Evolutionary conservation across 2,888 invertebrate genomes (phyloP).

Genomic region (Yponomeuta evonymella): DNA sequence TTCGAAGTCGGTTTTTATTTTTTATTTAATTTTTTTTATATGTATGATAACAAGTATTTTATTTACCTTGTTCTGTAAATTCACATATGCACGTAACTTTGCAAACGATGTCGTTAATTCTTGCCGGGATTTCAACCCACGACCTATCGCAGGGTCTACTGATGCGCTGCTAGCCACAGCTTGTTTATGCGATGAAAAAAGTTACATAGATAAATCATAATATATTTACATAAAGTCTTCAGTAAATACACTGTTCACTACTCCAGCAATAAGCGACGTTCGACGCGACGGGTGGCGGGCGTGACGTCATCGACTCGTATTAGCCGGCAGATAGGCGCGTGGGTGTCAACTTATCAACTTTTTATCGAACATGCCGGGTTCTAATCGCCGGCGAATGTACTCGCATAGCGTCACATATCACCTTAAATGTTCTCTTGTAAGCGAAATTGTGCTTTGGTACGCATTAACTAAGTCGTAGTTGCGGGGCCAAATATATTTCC

Average conservation of each 20-base stretch:
- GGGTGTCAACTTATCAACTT: slow-evolving; percentile 13
- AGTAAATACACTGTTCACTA: neutral
- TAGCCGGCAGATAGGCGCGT: neutral
- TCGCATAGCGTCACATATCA: neutral
- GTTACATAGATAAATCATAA: too few relatives aligned
- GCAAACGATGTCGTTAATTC: too few relatives aligned
- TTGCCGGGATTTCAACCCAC: too few relatives aligned
- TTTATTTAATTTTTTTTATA: too few relatives aligned
- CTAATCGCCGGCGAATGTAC: slow-evolving; percentile 10
- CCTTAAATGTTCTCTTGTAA: neutral
- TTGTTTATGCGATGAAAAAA: too few relatives aligned
- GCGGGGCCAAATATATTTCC: too few relatives aligned
- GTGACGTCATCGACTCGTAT: neutral
- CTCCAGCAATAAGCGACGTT: neutral
- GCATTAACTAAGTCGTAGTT: neutral
- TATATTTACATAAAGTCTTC: neutral
- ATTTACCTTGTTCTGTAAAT: too few relatives aligned
- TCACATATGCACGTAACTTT: too few relatives aligned
- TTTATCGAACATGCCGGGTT: slow-evolving; percentile 14
- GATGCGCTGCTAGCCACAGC: too few relatives aligned
- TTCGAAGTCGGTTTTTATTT: too few relatives aligned
- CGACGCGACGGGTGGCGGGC: neutral
- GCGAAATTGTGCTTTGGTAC: neutral
- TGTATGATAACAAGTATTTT: too few relatives aligned
- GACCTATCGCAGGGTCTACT: too few relatives aligned